phyloP scores from a whole-genome alignment of 2,888 invertebrate species.

The Dryococelus australis region DNA sequence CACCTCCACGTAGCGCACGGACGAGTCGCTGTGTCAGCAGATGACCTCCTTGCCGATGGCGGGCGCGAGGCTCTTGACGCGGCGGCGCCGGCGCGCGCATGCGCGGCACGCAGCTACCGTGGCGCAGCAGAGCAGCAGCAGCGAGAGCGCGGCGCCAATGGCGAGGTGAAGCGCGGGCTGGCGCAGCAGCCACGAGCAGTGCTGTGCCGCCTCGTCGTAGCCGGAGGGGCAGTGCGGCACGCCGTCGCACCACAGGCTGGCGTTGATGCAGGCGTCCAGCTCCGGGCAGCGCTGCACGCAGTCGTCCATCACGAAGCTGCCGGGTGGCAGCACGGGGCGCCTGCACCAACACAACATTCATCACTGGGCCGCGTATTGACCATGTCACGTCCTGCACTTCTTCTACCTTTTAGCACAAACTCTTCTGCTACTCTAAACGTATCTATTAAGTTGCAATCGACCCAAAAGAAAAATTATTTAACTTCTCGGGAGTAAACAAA shows the following conservation, averaged over 20 bases:
- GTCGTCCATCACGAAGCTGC: slow-evolving; percentile 70
- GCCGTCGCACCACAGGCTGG: slow-evolving; percentile 83
- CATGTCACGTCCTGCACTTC: too few species aligned
- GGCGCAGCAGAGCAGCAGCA: slow-evolving; percentile 53
- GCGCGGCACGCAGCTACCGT: slow-evolving; percentile 50
- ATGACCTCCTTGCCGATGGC: slow-evolving; percentile 75
- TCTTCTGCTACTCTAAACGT: too few species aligned
- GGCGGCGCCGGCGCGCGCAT: slow-evolving; percentile 54
- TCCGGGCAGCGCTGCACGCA: slow-evolving; percentile 80
- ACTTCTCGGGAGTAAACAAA: too few species aligned
- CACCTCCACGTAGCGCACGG: slow-evolving; percentile 90
- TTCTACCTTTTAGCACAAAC: too few species aligned
- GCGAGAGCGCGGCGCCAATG: slow-evolving; percentile 57
- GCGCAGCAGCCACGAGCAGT: slow-evolving; percentile 79
- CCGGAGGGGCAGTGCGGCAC: slow-evolving; percentile 80
- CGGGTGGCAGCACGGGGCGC: slow-evolving; percentile 63
- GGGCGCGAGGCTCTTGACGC: slow-evolving; percentile 57
- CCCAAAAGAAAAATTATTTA: too few species aligned
- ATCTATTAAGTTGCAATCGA: too few species aligned
- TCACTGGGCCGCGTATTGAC: background rate
- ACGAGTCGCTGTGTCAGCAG: slow-evolving; percentile 96
- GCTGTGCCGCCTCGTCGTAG: slow-evolving; percentile 79
- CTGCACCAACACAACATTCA: slow-evolving; percentile 55
- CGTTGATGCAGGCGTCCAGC: slow-evolving; percentile 80
- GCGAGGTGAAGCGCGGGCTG: slow-evolving; percentile 77